A percentile compares a stretch with the other conserved stretches of the same genome.
These are phyloP conservation scores for Castor canadensis DNA, from an alignment of 2,113 vertebrate genomes.

Conservation along the genomic window DNA sequence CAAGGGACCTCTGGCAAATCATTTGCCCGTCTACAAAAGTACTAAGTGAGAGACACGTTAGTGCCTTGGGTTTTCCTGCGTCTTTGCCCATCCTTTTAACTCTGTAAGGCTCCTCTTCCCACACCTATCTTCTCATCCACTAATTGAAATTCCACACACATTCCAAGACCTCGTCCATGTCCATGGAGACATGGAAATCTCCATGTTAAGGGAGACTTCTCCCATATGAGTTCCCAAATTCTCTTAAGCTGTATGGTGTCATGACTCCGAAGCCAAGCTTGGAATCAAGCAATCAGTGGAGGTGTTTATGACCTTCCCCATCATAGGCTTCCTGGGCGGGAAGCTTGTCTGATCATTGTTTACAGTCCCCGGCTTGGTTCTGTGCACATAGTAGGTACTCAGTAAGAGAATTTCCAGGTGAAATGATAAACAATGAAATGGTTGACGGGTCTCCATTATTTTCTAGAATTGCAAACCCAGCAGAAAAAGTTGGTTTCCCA, in stretches of 20 bases:
- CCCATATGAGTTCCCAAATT: neutral
- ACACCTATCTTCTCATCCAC: neutral
- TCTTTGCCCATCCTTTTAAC: neutral
- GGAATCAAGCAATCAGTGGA: neutral
- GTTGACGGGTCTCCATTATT: neutral
- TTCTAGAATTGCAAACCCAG: neutral
- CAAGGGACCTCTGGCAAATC: neutral
- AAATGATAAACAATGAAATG: neutral
- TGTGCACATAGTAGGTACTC: slow-evolving; percentile 16
- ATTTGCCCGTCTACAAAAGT: neutral
- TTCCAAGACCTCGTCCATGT: no score
- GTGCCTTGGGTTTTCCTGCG: neutral
- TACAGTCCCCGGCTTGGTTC: neutral
- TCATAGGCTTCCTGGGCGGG: neutral
- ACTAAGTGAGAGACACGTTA: neutral
- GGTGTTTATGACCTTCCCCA: neutral
- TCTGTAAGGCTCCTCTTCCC: neutral
- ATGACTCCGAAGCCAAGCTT: neutral
- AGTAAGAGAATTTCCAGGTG: neutral
- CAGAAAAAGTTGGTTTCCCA: slow-evolving; percentile 48
- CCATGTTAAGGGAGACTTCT: neutral
- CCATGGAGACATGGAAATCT: no score
- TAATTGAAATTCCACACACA: neutral
- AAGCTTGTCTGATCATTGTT: neutral
- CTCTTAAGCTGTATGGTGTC: neutral